Conservation (phyloP, 2,888 invertebrate genomes). For the Lithophane socia region DNA sequence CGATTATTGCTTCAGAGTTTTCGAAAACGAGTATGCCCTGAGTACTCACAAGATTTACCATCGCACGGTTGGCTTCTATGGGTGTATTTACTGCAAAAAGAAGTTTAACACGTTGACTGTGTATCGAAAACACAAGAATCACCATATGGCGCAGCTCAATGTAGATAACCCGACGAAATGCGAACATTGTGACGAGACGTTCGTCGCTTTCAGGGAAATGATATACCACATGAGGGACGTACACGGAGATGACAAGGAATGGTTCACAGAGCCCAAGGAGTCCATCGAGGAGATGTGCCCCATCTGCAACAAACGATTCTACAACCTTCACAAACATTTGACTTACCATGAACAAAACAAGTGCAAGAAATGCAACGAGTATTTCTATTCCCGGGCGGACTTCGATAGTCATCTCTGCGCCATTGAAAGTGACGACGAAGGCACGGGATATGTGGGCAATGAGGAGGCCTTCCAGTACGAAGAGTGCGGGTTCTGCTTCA, state of each 20-base stretch:
- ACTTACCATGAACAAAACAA: constrained; percentile 87
- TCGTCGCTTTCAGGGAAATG: constrained; percentile 89
- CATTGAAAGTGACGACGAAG: constrained; percentile 86
- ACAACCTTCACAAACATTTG: constrained; percentile 85
- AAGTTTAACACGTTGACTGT: constrained; percentile 88
- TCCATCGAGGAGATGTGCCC: constrained; percentile 83
- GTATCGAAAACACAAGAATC: constrained; percentile 88
- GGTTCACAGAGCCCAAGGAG: constrained; percentile 86
- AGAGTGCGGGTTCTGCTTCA: constrained; percentile 88
- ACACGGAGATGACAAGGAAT: constrained; percentile 87
- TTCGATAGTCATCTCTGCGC: constrained; percentile 86
- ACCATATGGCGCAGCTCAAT: constrained; percentile 83
- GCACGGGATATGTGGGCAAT: constrained; percentile 62
- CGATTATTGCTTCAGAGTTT: constrained; percentile 87
- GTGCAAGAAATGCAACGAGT: constrained; percentile 87
- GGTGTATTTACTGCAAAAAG: constrained; percentile 88
- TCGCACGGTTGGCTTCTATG: constrained; percentile 84
- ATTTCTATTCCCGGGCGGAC: constrained; percentile 83
- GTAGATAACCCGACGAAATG: constrained; percentile 86
- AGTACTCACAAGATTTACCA: constrained; percentile 85
- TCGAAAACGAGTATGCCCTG: constrained; percentile 85
- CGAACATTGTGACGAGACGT: constrained; percentile 89
- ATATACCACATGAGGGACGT: constrained; percentile 87
- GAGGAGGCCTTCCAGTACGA: constrained; percentile 76
- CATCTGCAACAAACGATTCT: constrained; percentile 86